Percentiles rank a stretch among this genome's conserved stretches.
Conservation (phyloP, 2,797 vertebrate genomes). For the Botia kubotai region DNA sequence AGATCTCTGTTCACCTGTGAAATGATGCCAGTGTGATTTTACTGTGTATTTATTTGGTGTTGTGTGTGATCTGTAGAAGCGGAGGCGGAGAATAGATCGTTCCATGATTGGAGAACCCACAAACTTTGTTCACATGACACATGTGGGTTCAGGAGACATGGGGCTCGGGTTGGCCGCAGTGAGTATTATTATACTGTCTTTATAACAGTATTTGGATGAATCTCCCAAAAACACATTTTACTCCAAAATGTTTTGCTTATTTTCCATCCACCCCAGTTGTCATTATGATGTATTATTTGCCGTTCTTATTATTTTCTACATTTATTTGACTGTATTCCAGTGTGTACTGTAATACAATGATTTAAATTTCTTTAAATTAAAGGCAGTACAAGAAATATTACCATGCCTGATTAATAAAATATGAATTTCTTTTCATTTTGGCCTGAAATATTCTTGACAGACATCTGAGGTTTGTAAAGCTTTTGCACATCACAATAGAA, state of each 20-base stretch:
- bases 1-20: neutral
- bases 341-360: too few relatives aligned
- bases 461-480: neutral
- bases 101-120: constrained; percentile 83
- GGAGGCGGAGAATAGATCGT: constrained; percentile 75
- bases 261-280: too few relatives aligned
- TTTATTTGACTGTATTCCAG: too few relatives aligned
- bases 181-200: constrained; percentile 58
- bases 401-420: too few relatives aligned
- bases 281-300: neutral
- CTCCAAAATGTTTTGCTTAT: too few relatives aligned
- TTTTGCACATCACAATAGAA: neutral
- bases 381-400: too few relatives aligned
- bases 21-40: neutral
- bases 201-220: neutral
- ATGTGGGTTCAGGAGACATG: constrained; percentile 79
- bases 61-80: constrained; percentile 70
- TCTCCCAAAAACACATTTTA: neutral
- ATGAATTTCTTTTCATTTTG: too few relatives aligned
- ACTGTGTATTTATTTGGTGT: neutral
- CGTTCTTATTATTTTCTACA: too few relatives aligned
- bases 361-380: too few relatives aligned
- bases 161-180: constrained; percentile 69
- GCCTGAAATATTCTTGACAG: neutral
- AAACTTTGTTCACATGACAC: constrained; percentile 82